Base-by-base conservation (phyloP, 2,888 invertebrate species). In the Anoplius nigerrimus region DNA sequence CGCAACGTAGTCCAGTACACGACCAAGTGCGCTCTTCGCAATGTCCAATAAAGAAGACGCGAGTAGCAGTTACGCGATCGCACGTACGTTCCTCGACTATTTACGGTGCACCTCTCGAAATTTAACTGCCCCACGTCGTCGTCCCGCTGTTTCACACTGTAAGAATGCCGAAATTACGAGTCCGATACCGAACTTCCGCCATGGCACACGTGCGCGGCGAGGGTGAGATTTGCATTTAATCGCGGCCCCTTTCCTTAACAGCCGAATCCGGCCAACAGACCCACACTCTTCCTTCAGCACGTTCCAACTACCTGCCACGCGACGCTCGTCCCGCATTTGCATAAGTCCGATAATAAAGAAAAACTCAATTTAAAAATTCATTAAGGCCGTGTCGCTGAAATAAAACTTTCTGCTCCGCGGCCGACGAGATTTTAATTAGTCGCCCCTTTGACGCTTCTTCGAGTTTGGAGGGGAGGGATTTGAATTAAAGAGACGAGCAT, bases 261-360 rank as follows among this genome's bases (percentile, higher is more conserved):
- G 63, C 52, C 66, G 21, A 65, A 66, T 73, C 58, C 48, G n/a
- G 51, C 11, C 34, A 11, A 13, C 34, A 3, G 34, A 13, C 11
- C 34, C 8, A 13, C 34, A 34, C 34, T 34, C 34, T 34, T 34
- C 11, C 11, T 34, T 13, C 34, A 13, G 8, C 34, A 34, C 46
- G 45, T 42, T 61, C 63, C 53, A 62, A n/a, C 65, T 18, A 42
- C 62, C 51, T 20, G 16, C 51, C 24, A 53, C 57, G 16, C n/a
- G 22, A 34, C 43, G 42, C 27, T 51, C 22, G 61, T n/a, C 16
- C n/a, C 61, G 57, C n/a, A 71, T 76, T 77, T 76, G 48, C 69
- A 69, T 66, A 72, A 64, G 18, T 56, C 56, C 58, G 46, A 64
- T 71, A 78, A 78, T 69, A 78, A 74, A 74, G 61, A 69, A 60